phyloP scores from a whole-genome alignment of 2,797 vertebrate species.

The Enteromius paludinosus region DNA sequence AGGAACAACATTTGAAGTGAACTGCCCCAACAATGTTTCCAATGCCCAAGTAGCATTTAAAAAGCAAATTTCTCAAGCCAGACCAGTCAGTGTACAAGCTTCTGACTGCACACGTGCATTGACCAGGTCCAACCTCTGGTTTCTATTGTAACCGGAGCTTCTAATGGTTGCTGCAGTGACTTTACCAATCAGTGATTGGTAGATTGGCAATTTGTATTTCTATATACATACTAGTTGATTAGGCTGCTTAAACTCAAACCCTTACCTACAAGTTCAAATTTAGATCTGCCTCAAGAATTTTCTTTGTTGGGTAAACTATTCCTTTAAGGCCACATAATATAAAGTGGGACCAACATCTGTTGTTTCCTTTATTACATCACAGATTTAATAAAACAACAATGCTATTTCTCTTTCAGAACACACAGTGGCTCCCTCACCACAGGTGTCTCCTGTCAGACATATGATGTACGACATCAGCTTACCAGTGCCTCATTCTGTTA shows the following conservation, averaged over 20 bases:
- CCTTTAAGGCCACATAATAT: background rate
- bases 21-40: no score
- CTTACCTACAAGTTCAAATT: background rate
- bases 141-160: no score
- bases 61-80: no score
- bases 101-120: no score
- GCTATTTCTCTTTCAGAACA: conserved; percentile 72
- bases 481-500: conserved; percentile 69
- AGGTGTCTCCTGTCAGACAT: conserved; percentile 81
- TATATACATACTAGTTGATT: background rate
- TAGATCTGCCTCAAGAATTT: background rate
- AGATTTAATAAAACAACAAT: background rate
- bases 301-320: no score
- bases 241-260: background rate
- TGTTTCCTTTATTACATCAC: background rate
- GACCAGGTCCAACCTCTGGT: no score
- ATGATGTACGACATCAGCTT: conserved; percentile 80
- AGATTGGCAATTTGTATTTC: no score
- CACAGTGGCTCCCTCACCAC: conserved; percentile 82
- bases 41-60: no score
- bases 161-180: no score
- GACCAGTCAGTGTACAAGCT: no score
- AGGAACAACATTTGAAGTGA: no score
- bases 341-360: background rate
- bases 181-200: no score